Evolutionary conservation across 2,797 vertebrate species (phyloP), one percentile per base, ranked within the genome.

Genomic region (Mormyrops attenuatus): DNA sequence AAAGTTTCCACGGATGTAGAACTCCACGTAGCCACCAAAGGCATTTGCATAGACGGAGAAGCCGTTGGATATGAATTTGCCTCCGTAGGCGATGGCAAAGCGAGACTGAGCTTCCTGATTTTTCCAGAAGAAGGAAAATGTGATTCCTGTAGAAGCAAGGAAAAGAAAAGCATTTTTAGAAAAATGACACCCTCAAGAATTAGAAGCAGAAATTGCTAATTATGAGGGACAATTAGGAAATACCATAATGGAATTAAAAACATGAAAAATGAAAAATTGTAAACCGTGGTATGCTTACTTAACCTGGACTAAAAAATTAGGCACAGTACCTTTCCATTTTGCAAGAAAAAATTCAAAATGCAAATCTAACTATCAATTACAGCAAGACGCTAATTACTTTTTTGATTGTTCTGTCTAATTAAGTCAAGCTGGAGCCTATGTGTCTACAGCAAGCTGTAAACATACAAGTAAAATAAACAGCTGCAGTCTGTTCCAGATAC

Each of bases 111-210:
- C 88, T 86, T 96, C 96, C 0, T 97, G 95, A 77, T 96, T 98
- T 95, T 99, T 99, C 99, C 99, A 99, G 95, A 99, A 99, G 91
- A 99, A 99, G 3, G 99, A 99, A 91, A 99, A 99, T 0, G 98
- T 98, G 55, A 99, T 97, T 26, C 99, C 99, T 99, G 89, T 38
- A 89, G 30, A 1, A 53, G 34, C 90, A 90, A 49, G 3, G 2
- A 90, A 22, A 60, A 22, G 30, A 47, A 3, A 82, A 82, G 30
- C 6, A n/a, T 60, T 63, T 87, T 60, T 60, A 87, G 41, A 82
- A 82, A 82, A 44, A 57, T 85, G 22, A 22, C 66, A 88, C 44
- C 66, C 11, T 11, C 47, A 30, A 86, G 26, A 52, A 86, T 1
- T 5, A 13, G 47, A 53, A 8, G 7, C 22, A 77, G 41, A 88